These are phyloP conservation scores for Acronicta psi DNA, from an alignment of 2,888 invertebrate species.

Conservation along the genomic window DNA sequence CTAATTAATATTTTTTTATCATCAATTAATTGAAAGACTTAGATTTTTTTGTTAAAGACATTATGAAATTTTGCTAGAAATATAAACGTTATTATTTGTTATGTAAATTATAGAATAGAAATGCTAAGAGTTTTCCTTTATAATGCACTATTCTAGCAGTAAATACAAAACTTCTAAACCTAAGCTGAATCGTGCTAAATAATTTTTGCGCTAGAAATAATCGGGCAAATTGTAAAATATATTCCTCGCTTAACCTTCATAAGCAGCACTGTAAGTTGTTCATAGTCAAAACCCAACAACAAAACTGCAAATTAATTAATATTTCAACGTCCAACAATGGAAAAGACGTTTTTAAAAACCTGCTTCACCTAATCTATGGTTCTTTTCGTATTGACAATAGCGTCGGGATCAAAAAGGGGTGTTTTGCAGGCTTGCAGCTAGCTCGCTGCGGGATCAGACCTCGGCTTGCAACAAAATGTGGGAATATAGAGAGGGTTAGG, in stretches of 20 bases:
- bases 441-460: slow-evolving; percentile 35
- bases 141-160: slow-evolving; percentile 1
- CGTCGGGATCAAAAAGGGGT: slow-evolving; percentile 42
- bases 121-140: slow-evolving; percentile 26
- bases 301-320: slow-evolving; percentile 53
- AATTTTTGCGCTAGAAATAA: no score
- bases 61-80: background rate
- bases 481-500: slow-evolving; percentile 34
- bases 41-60: background rate
- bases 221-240: background rate
- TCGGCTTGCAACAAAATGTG: slow-evolving; percentile 51
- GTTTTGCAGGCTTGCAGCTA: slow-evolving; percentile 51
- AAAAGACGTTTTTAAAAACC: slow-evolving; percentile 53
- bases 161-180: slow-evolving; percentile 1
- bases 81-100: background rate
- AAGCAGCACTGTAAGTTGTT: background rate
- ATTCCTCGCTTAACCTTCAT: background rate
- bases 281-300: slow-evolving; percentile 9
- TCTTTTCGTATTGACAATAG: slow-evolving; percentile 48
- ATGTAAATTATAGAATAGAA: no score
- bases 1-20: slow-evolving; percentile 20
- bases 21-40: background rate
- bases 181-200: background rate
- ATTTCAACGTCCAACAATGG: slow-evolving; percentile 44
- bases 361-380: slow-evolving; percentile 53